Percentiles rank a stretch among this genome's conserved stretches.
phyloP scores from a whole-genome alignment of 1,140 invertebrate species.

The Leptinotarsa defecta region DNA sequence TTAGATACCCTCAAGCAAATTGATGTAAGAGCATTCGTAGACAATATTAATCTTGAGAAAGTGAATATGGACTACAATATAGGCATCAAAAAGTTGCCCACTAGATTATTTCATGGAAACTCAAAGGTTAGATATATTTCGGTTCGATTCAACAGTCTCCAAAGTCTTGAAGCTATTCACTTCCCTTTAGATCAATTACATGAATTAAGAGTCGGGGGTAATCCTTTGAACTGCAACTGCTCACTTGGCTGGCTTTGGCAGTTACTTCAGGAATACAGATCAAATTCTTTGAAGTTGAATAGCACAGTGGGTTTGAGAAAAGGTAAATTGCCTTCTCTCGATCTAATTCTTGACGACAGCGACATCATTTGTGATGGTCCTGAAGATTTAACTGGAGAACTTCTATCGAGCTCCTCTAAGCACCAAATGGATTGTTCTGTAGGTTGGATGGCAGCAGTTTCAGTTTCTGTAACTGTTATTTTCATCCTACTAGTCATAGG shows the following conservation, averaged over 20 bases:
- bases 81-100: slow-evolving; percentile 69
- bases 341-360: slow-evolving; percentile 54
- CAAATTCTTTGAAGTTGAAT: slow-evolving; percentile 45
- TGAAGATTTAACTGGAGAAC: slow-evolving; percentile 57
- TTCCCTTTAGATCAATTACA: slow-evolving; percentile 77
- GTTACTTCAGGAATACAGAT: slow-evolving; percentile 63
- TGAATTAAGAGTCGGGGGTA: slow-evolving; percentile 74
- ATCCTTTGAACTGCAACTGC: slow-evolving; percentile 86
- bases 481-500: slow-evolving; percentile 62
- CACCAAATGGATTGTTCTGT: slow-evolving; percentile 65
- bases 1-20: slow-evolving; percentile 68
- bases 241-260: slow-evolving; percentile 85
- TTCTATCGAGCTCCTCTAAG: slow-evolving; percentile 62
- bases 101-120: slow-evolving; percentile 75
- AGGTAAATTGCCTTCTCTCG: slow-evolving; percentile 56
- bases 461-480: slow-evolving; percentile 62
- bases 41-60: slow-evolving; percentile 80
- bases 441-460: slow-evolving; percentile 63
- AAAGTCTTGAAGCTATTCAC: slow-evolving; percentile 74
- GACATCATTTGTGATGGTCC: slow-evolving; percentile 63
- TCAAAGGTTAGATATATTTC: slow-evolving; percentile 74
- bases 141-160: slow-evolving; percentile 71
- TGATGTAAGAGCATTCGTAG: slow-evolving; percentile 76
- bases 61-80: slow-evolving; percentile 79
- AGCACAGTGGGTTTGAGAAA: slow-evolving; percentile 51